These are phyloP conservation scores for Eueremaeus valkanovi DNA, from an alignment of 2,888 invertebrate genomes.

Conservation along the genomic window DNA sequence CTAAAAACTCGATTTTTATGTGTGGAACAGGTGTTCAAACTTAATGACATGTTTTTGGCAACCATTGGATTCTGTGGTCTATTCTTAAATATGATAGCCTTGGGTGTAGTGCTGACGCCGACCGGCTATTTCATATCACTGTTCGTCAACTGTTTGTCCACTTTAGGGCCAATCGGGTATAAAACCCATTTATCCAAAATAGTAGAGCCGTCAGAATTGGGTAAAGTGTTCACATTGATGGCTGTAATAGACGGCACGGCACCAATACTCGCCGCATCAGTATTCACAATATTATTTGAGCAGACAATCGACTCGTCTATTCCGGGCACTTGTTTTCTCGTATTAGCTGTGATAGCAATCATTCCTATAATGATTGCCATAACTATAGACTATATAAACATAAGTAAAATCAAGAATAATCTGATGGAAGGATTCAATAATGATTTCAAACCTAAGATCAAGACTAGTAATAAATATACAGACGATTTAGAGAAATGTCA, in stretches of 20 bases:
- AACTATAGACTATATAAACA: neutral
- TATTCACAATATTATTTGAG: neutral
- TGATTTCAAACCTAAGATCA: too few species aligned
- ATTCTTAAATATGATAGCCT: neutral
- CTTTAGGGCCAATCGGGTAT: neutral
- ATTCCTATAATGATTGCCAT: neutral
- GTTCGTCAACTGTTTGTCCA: too few species aligned
- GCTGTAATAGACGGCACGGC: slow-evolving; percentile 12
- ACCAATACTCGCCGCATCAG: neutral
- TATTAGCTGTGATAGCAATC: neutral
- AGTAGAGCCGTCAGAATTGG: slow-evolving; percentile 15
- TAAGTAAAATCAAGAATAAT: neutral
- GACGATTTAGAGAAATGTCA: too few species aligned
- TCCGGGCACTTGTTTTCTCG: neutral
- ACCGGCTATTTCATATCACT: slow-evolving; percentile 1
- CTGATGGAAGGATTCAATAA: too few species aligned
- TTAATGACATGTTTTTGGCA: neutral
- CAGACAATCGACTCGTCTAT: neutral
- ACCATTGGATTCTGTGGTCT: neutral
- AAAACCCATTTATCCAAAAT: slow-evolving; percentile 18
- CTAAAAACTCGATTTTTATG: neutral
- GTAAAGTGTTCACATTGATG: slow-evolving; percentile 24
- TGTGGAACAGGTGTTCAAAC: neutral
- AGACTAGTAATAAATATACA: too few species aligned
- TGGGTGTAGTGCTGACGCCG: neutral